Evolutionary conservation across 1,140 invertebrate genomes (phyloP).

Genomic region (Ooceraea biroi): DNA sequence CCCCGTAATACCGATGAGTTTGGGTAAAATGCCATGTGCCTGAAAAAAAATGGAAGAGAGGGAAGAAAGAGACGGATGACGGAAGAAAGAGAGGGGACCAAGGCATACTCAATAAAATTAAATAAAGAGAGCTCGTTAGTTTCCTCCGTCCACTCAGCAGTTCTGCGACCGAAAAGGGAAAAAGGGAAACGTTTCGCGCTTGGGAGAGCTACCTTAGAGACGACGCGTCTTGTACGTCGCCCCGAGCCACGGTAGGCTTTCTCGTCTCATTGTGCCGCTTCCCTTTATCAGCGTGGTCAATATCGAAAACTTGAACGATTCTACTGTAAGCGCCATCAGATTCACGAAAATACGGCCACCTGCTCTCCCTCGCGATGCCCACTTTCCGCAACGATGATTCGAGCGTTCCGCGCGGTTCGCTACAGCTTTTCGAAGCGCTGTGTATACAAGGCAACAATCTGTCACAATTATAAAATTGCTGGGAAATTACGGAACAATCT

Average conservation of each 20-base stretch:
- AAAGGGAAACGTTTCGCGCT: constrained; percentile 31
- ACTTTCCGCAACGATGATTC: background rate
- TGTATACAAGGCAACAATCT: background rate
- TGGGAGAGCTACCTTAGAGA: constrained; percentile 41
- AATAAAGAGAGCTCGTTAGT: constrained; percentile 53
- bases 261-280: constrained; percentile 2
- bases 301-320: constrained; percentile 40
- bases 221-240: constrained; percentile 50
- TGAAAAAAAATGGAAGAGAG: background rate
- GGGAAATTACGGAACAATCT: background rate
- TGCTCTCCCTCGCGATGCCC: background rate
- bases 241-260: background rate
- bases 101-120: constrained; percentile 21
- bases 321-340: background rate
- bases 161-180: constrained; percentile 30
- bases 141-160: constrained; percentile 23
- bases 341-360: constrained; percentile 7
- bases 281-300: constrained; percentile 37
- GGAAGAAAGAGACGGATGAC: too few species aligned
- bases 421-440: background rate
- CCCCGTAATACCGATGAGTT: background rate
- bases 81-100: background rate
- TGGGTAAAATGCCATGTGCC: constrained; percentile 18
- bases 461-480: background rate
- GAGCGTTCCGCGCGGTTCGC: background rate